Conservation (phyloP, 2,113 vertebrate genomes). For the Corythoichthys haematopterus region DNA sequence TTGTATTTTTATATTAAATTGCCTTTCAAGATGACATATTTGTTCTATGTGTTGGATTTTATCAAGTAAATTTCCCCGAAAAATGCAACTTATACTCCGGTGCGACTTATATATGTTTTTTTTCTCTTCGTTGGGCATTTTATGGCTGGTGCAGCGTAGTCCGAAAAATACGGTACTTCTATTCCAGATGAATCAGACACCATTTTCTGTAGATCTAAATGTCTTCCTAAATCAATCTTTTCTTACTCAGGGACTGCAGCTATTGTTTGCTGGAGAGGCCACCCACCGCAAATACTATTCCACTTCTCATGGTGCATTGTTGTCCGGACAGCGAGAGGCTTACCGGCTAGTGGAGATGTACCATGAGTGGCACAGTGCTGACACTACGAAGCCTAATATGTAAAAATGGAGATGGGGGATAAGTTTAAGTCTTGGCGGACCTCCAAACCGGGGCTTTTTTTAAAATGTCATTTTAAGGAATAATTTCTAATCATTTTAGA, state of each 20-base stretch:
- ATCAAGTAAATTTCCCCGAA: no score
- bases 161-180: no score
- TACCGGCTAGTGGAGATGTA: slow-evolving; percentile 90
- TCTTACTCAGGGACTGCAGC: slow-evolving; percentile 84
- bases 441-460: slow-evolving; percentile 62
- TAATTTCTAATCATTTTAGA: not conserved
- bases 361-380: slow-evolving; percentile 84
- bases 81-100: no score
- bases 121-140: no score
- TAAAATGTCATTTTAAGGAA: not conserved
- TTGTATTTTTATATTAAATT: no score
- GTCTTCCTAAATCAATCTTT: not conserved
- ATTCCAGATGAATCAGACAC: no score
- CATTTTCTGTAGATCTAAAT: no score
- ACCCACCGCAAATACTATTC: slow-evolving; percentile 99
- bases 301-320: slow-evolving; percentile 98
- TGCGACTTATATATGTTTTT: no score
- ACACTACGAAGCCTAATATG: slow-evolving; percentile 73
- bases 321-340: slow-evolving; percentile 95
- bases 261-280: slow-evolving; percentile 97
- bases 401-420: slow-evolving; percentile 25
- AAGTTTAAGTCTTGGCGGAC: slow-evolving; percentile 60
- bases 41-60: no score
- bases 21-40: no score
- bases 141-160: no score